phyloP scores from a whole-genome alignment of 2,797 vertebrate species.

The Aeoliscus strigatus region DNA sequence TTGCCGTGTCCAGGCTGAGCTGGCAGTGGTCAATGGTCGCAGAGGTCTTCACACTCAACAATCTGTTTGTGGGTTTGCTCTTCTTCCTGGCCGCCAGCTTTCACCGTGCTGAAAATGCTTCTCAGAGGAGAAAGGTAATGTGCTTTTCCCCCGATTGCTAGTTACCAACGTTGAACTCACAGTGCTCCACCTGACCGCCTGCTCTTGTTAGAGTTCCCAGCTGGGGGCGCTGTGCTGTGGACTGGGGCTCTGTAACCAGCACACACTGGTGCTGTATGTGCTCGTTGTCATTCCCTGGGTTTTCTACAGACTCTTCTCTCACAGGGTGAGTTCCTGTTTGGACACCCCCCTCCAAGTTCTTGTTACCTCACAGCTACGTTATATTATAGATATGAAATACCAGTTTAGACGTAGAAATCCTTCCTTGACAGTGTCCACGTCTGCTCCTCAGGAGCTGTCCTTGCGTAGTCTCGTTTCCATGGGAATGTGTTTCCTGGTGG shows the following conservation, averaged over 20 bases:
- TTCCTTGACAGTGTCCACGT: conserved; percentile 20
- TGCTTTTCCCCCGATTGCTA: conserved; percentile 1
- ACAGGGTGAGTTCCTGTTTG: conserved; percentile 81
- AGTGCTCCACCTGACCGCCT: conserved; percentile 1
- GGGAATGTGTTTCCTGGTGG: conserved; percentile 78
- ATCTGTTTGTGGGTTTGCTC: conserved; percentile 90
- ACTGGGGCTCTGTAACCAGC: conserved; percentile 93
- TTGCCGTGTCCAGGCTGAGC: conserved; percentile 89
- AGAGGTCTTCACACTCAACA: conserved; percentile 98
- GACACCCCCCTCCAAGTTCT: too few species aligned
- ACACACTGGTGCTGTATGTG: conserved; percentile 87
- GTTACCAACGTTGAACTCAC: conserved; percentile 5
- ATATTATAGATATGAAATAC: too few species aligned
- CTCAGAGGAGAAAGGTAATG: conserved; percentile 87
- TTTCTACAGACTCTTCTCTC: conserved; percentile 73
- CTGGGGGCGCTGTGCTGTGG: conserved; percentile 90
- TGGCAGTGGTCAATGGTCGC: conserved; percentile 96
- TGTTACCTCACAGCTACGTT: too few species aligned
- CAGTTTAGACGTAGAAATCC: too few species aligned
- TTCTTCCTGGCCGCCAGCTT: conserved; percentile 83
- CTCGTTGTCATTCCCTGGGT: conserved; percentile 85
- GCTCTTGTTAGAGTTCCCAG: conserved; percentile 77
- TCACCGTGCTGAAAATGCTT: conserved; percentile 75
- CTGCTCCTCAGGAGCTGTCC: conserved; percentile 81
- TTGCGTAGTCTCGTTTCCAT: conserved; percentile 68